These are phyloP conservation scores for Zaprionus davidi DNA, from an alignment of 1,140 invertebrate genomes.

Conservation along the genomic window DNA sequence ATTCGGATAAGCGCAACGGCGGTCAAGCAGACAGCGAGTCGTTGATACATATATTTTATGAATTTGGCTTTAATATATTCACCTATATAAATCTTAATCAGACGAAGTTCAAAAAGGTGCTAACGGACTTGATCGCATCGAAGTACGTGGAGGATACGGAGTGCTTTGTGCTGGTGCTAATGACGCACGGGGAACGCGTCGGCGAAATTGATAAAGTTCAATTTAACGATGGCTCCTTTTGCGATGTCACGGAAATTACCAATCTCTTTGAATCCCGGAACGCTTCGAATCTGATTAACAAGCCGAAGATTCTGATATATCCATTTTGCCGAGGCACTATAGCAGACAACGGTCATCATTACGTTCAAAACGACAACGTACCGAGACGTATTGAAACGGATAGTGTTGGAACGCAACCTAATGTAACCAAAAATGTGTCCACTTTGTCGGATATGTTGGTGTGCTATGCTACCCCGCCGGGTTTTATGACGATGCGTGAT, in stretches of 20 bases:
- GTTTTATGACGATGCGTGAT: constrained; percentile 88
- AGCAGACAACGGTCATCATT: constrained; percentile 63
- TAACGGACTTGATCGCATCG: constrained; percentile 80
- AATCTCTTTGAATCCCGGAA: constrained; percentile 87
- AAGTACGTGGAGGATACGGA: constrained; percentile 84
- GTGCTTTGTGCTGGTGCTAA: constrained; percentile 86
- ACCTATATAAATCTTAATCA: constrained; percentile 83
- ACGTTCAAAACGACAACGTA: neutral
- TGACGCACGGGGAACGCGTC: constrained; percentile 86
- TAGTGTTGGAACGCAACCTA: constrained; percentile 3
- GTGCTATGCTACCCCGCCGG: constrained; percentile 88
- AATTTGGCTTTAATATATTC: constrained; percentile 86
- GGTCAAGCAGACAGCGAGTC: constrained; percentile 85
- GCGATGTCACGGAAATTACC: constrained; percentile 85
- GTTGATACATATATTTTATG: constrained; percentile 85
- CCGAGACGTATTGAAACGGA: constrained; percentile 38
- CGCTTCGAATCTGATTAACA: constrained; percentile 86
- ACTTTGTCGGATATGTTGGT: constrained; percentile 87
- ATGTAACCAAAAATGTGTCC: constrained; percentile 51
- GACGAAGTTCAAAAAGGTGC: constrained; percentile 76
- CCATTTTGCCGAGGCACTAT: constrained; percentile 87
- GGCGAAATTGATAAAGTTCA: constrained; percentile 73
- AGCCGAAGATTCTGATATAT: constrained; percentile 93
- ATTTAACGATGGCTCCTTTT: constrained; percentile 84
- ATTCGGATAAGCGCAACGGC: constrained; percentile 79